Base-by-base conservation (phyloP, 1,140 invertebrate genomes). In the Camponotus pennsylvanicus region DNA sequence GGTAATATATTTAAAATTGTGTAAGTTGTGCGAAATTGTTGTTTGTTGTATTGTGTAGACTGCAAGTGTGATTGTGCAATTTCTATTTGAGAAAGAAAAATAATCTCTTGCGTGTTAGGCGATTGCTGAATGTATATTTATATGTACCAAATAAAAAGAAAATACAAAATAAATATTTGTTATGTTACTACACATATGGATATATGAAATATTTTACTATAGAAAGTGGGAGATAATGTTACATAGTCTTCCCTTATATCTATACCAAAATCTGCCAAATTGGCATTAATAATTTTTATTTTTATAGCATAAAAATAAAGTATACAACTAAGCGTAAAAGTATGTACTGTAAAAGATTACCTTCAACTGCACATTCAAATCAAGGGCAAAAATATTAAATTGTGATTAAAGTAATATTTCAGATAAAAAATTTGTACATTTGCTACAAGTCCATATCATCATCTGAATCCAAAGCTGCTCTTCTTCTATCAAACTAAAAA, bases 401-500 rank as follows among this genome's bases (percentile, higher is more conserved):
- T 1, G 1, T 37, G 6, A 6, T 76, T n/a, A 55, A 75, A 84
- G 15, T 0, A 11, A 52, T 15, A 63, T 57, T 3, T 64, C 9
- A n/a, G 15, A 32, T 32, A 40, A 9, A n/a, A 63, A 80, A 76
- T 57, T 45, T 83, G 66, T 89, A 75, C 55, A 59, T 67, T 18
- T 89, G 86, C 91, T 94, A 94, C 86, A 96, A 95, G 64, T 95
- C 94, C 67, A 61, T 61, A 87, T 98, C 97, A 93, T 98, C 97
- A 93, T 98, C 98, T 34, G 97, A 98, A 92, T 98, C 98, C 59
- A 98, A 95, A 77, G 98, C 97, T 64, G 97, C 97, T 95, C 98
- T 96, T 92, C 98, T 96, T 91, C 98, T 95, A 93, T 98, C 98
- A 95, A 98, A 98, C 96, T 97, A 85, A 73, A 95, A 95, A 52